These are phyloP conservation scores for Drosophila albomicans DNA, from an alignment of 1,140 invertebrate genomes.

Conservation along the genomic window DNA sequence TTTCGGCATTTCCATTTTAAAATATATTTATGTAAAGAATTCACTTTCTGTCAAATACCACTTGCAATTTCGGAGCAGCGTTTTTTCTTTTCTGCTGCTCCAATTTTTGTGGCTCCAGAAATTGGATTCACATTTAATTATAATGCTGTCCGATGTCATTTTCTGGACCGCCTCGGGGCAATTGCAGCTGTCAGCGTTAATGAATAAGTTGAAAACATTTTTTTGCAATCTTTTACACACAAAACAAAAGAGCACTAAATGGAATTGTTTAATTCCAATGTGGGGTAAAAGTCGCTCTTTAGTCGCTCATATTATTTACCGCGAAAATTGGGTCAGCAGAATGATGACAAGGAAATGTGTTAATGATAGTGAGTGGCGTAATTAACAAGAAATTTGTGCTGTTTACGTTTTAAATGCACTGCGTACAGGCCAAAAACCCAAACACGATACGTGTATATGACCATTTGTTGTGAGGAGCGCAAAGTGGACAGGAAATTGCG, in stretches of 20 bases:
- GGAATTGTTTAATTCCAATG: slow-evolving; percentile 39
- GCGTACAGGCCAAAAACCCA: slow-evolving; percentile 20
- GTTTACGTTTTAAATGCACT: slow-evolving; percentile 42
- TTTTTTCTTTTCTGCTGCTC: not conserved
- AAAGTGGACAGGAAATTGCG: slow-evolving; percentile 61
- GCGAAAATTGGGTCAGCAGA: slow-evolving; percentile 68
- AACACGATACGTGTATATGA: slow-evolving; percentile 35
- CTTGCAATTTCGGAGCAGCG: slow-evolving; percentile 7
- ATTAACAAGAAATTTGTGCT: slow-evolving; percentile 61
- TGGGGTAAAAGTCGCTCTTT: slow-evolving; percentile 29
- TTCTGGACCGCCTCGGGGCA: slow-evolving; percentile 22
- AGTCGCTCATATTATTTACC: slow-evolving; percentile 52
- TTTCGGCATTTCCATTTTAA: not conserved
- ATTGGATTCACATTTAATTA: slow-evolving; percentile 65
- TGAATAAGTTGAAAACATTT: slow-evolving; percentile 36
- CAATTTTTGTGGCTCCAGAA: slow-evolving; percentile 51
- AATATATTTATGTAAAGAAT: not conserved
- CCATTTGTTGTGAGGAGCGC: slow-evolving; percentile 13
- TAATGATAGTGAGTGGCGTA: slow-evolving; percentile 70
- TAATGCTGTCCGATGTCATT: slow-evolving; percentile 26
- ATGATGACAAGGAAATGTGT: slow-evolving; percentile 75
- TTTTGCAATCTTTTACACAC: slow-evolving; percentile 20
- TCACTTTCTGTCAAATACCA: not conserved
- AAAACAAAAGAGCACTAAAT: slow-evolving; percentile 22
- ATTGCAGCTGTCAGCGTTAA: slow-evolving; percentile 58